phyloP scores from a whole-genome alignment of 2,113 vertebrate genomes.

The Lepidothrix coronata region DNA sequence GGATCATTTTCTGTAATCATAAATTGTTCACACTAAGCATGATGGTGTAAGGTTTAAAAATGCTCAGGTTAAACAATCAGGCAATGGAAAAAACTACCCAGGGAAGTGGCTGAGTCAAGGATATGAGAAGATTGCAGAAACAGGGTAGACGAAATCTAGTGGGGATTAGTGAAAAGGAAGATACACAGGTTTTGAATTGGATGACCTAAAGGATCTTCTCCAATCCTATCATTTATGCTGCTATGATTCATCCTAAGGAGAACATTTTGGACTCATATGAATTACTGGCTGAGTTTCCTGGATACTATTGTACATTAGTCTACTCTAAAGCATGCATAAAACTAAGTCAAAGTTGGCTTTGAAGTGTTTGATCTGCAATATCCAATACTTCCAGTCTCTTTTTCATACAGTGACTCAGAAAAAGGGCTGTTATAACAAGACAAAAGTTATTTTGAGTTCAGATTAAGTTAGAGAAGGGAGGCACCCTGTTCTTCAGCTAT shows the following conservation, averaged over 20 bases:
- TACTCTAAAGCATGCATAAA: conserved; percentile 47
- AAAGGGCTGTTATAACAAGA: conserved; percentile 5
- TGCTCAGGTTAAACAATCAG: conserved; percentile 12
- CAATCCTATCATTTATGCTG: conserved; percentile 30
- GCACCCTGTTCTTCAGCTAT: not conserved
- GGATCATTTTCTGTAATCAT: not conserved
- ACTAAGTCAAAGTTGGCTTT: conserved; percentile 65
- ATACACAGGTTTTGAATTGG: conserved; percentile 13
- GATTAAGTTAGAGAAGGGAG: conserved; percentile 40
- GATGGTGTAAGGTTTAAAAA: not conserved
- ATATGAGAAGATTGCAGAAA: not conserved
- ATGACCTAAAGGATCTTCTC: conserved; percentile 46
- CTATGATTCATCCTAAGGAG: conserved; percentile 60
- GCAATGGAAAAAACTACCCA: conserved; percentile 44
- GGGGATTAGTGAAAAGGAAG: conserved; percentile 8
- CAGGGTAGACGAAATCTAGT: not conserved
- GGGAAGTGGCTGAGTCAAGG: not conserved
- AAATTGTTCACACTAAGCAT: not conserved
- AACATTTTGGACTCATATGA: conserved; percentile 59
- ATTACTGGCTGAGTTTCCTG: conserved; percentile 66
- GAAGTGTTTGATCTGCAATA: conserved; percentile 27
- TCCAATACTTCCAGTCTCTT: conserved; percentile 35
- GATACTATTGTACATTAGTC: conserved; percentile 47
- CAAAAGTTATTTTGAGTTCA: conserved; percentile 58
- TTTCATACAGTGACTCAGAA: conserved; percentile 58